Evolutionary conservation across 1,140 invertebrate species (phyloP).

Genomic region (Orchestia grillus): DNA sequence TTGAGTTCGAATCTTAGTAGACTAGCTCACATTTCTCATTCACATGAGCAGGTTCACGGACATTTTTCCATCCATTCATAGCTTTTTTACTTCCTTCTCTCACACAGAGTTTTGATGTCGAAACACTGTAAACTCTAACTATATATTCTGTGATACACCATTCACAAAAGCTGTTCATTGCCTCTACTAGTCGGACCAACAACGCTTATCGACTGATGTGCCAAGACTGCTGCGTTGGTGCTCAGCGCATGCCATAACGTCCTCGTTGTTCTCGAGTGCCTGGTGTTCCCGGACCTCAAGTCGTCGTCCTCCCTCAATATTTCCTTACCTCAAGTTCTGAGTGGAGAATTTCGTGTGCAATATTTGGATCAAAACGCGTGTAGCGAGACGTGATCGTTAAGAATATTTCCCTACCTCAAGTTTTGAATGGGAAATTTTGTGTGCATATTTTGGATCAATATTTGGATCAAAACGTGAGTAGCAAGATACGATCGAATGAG

Average conservation of each 20-base stretch:
- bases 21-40: neutral
- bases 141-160: slow-evolving; percentile 2
- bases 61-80: neutral
- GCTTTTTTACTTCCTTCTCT: neutral
- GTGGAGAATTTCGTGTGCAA: neutral
- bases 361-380: neutral
- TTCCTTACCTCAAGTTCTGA: neutral
- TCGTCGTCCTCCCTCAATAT: neutral
- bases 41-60: neutral
- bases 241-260: neutral
- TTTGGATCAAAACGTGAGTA: neutral
- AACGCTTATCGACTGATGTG: neutral
- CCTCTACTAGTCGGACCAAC: neutral
- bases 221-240: neutral
- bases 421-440: neutral
- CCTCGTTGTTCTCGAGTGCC: neutral
- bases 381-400: too few relatives aligned
- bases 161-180: neutral
- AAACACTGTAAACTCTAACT: slow-evolving; percentile 32
- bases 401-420: neutral
- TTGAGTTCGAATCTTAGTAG: neutral
- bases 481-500: too few relatives aligned
- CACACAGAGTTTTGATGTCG: slow-evolving; percentile 34
- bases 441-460: too few relatives aligned
- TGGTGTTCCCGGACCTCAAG: neutral